Evolutionary conservation across 1,140 invertebrate genomes (phyloP), one percentile per base, ranked within the genome.

Genomic region (Lordiphosa mommai): DNA sequence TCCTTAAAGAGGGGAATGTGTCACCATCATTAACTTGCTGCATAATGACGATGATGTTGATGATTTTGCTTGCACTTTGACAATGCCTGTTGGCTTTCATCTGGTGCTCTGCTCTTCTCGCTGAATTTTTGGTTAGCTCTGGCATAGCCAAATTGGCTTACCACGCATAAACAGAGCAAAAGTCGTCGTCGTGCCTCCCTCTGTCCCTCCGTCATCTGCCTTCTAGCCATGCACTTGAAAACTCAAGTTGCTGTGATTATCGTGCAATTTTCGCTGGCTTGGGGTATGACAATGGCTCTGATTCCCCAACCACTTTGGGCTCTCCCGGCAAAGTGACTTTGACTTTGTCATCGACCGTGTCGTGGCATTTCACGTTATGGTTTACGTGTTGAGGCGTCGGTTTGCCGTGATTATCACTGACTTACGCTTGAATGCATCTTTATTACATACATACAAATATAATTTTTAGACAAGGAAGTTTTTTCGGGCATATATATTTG

Each of bases 211-310:
- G 2, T 4, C n/a, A n/a, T 20, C 0, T 20, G 2, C 20, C 20
- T 20, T 20, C 20, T 20, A 20, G 57, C 46, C 52, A 37, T 69
- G 61, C 72, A 84, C 77, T 84, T 84, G 68, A 84, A 57, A 68
- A 82, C 68, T 84, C 77, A 84, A 84, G 77, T 84, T 77, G 72
- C 77, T 72, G 68, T 84, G 77, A 84, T 84, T 84, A 84, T 84
- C 77, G 68, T 84, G 77, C 77, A 84, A 84, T 84, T 84, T 69
- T 57, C 52, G 51, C 56, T 52, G 56, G 40, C 60, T 56, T 40
- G 34, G 58, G 41, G 63, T 43, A 44, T 77, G 68, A 82, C 77
- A 82, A 84, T 69, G 60, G 73, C 61, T 56, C 46, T 53, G 34
- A 36, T 56, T 53, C 36, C 36, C 7, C 14, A 8, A 37, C 20